Evolutionary conservation across 2,113 vertebrate genomes (phyloP).

Genomic region (Leuciscus idus): DNA sequence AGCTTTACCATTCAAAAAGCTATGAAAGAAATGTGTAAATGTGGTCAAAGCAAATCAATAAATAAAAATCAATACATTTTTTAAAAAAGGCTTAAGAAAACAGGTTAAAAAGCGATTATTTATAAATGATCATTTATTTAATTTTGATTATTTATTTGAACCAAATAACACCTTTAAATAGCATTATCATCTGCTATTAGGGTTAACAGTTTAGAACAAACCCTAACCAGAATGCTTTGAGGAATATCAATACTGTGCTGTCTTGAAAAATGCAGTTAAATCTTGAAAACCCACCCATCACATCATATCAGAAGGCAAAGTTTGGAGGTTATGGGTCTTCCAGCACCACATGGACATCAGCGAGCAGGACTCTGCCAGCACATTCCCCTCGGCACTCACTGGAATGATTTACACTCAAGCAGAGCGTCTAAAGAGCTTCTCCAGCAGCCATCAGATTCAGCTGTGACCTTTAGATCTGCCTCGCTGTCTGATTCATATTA

Average conservation of each 20-base stretch:
- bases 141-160: not conserved
- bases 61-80: too few species aligned
- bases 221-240: not conserved
- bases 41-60: too few species aligned
- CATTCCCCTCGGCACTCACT: constrained; percentile 14
- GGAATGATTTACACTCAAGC: constrained; percentile 46
- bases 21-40: too few species aligned
- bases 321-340: constrained; percentile 1
- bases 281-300: not conserved
- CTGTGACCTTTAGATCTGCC: constrained; percentile 73
- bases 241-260: not conserved
- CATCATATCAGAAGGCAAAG: not conserved
- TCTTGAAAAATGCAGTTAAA: not conserved
- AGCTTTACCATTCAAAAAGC: too few species aligned
- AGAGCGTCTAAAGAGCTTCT: constrained; percentile 65
- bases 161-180: not conserved
- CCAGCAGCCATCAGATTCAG: constrained; percentile 63
- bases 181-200: not conserved
- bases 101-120: too few species aligned
- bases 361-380: constrained; percentile 13
- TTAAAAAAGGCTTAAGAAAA: too few species aligned
- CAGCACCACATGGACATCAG: constrained; percentile 1
- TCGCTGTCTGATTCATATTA: constrained; percentile 68
- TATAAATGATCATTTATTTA: not conserved
- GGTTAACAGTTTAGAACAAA: not conserved